A percentile compares a stretch with the other conserved stretches of the same genome.
phyloP scores from a whole-genome alignment of 2,113 vertebrate species.

The Nymphicus hollandicus region DNA sequence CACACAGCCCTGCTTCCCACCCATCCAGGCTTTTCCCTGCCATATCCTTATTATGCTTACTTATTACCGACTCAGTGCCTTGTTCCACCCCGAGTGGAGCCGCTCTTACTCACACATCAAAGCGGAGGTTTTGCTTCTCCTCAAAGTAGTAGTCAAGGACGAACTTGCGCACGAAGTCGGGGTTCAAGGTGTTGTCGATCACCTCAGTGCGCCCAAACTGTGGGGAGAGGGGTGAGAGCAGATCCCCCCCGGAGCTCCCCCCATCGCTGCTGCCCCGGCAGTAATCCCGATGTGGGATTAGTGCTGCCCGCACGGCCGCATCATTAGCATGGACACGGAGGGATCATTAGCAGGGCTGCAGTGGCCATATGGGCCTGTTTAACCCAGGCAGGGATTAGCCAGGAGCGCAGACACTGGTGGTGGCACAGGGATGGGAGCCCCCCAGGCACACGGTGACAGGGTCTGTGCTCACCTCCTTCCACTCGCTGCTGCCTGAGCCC shows the following conservation, averaged over 20 bases:
- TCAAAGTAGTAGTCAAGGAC: slow-evolving; percentile 97
- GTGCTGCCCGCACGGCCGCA: neutral
- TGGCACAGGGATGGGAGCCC: neutral
- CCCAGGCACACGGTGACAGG: rapidly evolving
- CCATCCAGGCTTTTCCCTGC: rapidly evolving
- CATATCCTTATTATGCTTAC: neutral
- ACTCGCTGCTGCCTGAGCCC: slow-evolving; percentile 81
- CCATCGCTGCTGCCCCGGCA: neutral
- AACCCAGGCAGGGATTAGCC: slow-evolving; percentile 9
- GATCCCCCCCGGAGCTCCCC: neutral
- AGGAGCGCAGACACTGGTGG: neutral
- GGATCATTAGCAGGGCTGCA: slow-evolving; percentile 4
- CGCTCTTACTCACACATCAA: slow-evolving; percentile 88
- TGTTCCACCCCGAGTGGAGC: neutral
- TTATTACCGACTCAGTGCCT: neutral
- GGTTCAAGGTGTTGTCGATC: slow-evolving; percentile 95
- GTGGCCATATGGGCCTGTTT: slow-evolving; percentile 25
- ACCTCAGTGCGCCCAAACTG: slow-evolving; percentile 95
- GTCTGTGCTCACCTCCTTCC: slow-evolving; percentile 81
- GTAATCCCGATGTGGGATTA: slow-evolving; percentile 51
- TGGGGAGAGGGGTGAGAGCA: neutral
- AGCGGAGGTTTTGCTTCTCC: slow-evolving; percentile 95
- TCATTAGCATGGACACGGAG: neutral
- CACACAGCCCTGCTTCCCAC: neutral
- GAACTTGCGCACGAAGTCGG: slow-evolving; percentile 95